Evolutionary conservation across 2,797 vertebrate genomes (phyloP).

Genomic region (Pangasius djambal): DNA sequence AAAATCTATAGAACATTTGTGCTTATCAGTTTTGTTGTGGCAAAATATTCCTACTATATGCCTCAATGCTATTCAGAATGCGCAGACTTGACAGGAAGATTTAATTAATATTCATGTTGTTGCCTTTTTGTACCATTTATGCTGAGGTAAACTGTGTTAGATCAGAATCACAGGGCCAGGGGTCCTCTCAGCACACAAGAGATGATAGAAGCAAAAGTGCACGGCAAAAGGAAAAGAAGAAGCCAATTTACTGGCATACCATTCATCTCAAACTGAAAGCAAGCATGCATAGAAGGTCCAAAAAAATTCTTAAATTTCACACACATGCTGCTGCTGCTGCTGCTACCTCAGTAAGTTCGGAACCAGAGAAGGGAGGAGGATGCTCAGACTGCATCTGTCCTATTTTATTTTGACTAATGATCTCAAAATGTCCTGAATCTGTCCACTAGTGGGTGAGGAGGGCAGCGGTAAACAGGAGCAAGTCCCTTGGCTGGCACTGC

Average conservation of each 20-base stretch:
- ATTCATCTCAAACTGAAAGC: slow-evolving; percentile 1
- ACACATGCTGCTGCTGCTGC: not conserved
- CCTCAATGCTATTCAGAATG: slow-evolving; percentile 71
- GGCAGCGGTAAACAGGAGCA: slow-evolving; percentile 60
- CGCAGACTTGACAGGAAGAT: slow-evolving; percentile 72
- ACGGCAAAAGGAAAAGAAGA: slow-evolving; percentile 24
- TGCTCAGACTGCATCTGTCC: slow-evolving; percentile 72
- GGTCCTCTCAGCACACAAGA: slow-evolving; percentile 61
- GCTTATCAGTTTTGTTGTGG: slow-evolving; percentile 64
- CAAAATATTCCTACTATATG: slow-evolving; percentile 70
- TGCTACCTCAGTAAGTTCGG: slow-evolving; percentile 36
- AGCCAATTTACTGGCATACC: slow-evolving; percentile 28
- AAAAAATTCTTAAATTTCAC: not conserved
- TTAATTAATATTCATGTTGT: slow-evolving; percentile 79
- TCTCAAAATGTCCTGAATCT: slow-evolving; percentile 77
- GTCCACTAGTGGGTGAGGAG: slow-evolving; percentile 66
- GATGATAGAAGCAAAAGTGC: slow-evolving; percentile 44
- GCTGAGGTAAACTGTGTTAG: slow-evolving; percentile 75
- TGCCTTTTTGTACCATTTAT: slow-evolving; percentile 77
- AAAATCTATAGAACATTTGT: slow-evolving; percentile 63
- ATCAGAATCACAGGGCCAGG: slow-evolving; percentile 69
- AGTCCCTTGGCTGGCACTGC: slow-evolving; percentile 65
- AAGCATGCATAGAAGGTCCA: not conserved
- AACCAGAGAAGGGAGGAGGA: slow-evolving; percentile 39
- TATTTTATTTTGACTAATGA: slow-evolving; percentile 79